Percentiles rank a stretch among this genome's conserved stretches.
phyloP scores from a whole-genome alignment of 2,888 invertebrate species.

The Ommatoiulus sabulosus region DNA sequence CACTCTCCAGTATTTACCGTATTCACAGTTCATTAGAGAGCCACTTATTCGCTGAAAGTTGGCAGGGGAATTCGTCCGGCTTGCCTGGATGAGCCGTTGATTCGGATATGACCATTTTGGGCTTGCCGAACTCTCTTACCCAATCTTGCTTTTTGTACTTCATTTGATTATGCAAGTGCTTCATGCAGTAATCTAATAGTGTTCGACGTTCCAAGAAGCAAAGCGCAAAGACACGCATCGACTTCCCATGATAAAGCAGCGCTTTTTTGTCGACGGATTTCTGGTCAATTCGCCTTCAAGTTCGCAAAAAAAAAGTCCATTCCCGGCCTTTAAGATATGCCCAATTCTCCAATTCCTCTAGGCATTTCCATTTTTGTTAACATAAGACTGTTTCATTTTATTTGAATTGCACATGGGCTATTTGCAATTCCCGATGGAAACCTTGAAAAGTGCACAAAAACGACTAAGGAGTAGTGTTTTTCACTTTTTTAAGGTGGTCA shows the following conservation, averaged over 20 bases:
- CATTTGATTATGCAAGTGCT: slow-evolving; percentile 48
- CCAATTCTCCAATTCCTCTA: slow-evolving; percentile 35
- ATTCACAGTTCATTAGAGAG: slow-evolving; percentile 15
- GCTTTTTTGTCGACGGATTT: neutral
- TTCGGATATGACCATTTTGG: slow-evolving; percentile 32
- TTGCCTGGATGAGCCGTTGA: neutral
- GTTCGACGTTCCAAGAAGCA: slow-evolving; percentile 23
- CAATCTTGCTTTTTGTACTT: slow-evolving; percentile 6
- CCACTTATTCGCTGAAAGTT: neutral
- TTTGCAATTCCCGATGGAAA: slow-evolving; percentile 23
- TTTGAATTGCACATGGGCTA: neutral
- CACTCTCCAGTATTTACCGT: neutral
- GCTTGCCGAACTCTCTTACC: slow-evolving; percentile 13
- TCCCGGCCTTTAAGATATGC: slow-evolving; percentile 18
- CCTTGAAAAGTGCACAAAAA: slow-evolving; percentile 18
- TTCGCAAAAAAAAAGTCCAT: neutral
- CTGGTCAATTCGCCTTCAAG: slow-evolving; percentile 10
- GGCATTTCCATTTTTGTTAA: slow-evolving; percentile 23
- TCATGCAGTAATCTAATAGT: slow-evolving; percentile 41
- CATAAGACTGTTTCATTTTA: slow-evolving; percentile 36
- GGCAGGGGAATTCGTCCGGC: neutral
- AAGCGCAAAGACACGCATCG: neutral
- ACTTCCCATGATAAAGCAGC: neutral
- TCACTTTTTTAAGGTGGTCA: neutral
- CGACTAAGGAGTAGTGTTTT: neutral